Conservation (phyloP, 1,140 invertebrate genomes). For the Caenorhabditis tropicalis region DNA sequence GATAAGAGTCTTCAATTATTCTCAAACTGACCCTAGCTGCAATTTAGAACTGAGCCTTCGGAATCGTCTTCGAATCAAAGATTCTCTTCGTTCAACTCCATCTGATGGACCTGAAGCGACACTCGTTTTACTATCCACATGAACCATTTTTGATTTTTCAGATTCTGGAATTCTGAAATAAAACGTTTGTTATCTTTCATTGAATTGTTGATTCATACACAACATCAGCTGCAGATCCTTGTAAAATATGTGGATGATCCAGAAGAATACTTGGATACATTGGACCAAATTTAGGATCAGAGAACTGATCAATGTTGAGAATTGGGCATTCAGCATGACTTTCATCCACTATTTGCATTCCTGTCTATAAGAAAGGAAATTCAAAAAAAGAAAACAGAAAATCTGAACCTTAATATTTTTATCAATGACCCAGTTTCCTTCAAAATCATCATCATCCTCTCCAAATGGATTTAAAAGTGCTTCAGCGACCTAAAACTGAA, state of each 20-base stretch:
- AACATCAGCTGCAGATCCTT: constrained; percentile 26
- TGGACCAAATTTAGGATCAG: constrained; percentile 16
- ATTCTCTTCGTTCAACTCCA: neutral
- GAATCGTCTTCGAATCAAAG: constrained; percentile 14
- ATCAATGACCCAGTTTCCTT: constrained; percentile 81
- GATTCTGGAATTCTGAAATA: constrained; percentile 1
- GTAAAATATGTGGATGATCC: constrained; percentile 9
- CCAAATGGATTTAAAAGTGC: constrained; percentile 89
- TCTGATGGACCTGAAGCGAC: neutral
- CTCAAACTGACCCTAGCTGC: neutral
- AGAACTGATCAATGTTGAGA: constrained; percentile 25
- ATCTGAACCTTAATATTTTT: constrained; percentile 74
- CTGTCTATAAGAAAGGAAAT: neutral
- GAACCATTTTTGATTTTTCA: constrained; percentile 29
- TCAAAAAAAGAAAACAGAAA: neutral
- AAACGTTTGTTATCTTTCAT: neutral
- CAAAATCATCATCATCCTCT: constrained; percentile 92
- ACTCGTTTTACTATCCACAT: constrained; percentile 16
- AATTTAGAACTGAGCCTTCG: neutral
- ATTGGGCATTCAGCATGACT: constrained; percentile 20
- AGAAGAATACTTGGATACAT: constrained; percentile 3
- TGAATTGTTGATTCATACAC: neutral
- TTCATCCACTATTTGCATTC: constrained; percentile 42
- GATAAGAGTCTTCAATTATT: neutral
- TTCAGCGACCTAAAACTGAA: constrained; percentile 78